Conservation (phyloP, 2,797 vertebrate genomes). For the Crenichthys baileyi region DNA sequence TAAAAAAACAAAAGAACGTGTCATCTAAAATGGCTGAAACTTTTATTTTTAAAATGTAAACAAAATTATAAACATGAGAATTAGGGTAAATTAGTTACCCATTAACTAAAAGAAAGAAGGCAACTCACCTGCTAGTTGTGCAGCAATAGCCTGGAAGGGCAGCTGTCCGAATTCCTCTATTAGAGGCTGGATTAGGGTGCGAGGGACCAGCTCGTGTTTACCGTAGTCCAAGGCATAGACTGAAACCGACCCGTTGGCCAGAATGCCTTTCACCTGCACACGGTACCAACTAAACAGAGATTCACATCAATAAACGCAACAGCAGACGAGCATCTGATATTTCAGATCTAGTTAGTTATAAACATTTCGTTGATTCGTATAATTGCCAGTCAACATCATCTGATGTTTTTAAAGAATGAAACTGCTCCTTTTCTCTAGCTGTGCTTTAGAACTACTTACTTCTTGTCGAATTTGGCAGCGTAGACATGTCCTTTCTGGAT, state of each 20-base stretch:
- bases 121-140: constrained; percentile 89
- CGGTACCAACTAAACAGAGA: constrained; percentile 87
- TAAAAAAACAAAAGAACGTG: background rate
- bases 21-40: background rate
- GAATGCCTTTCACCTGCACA: constrained; percentile 88
- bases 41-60: background rate
- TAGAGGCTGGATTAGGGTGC: constrained; percentile 83
- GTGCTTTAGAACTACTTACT: constrained; percentile 75
- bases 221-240: constrained; percentile 93
- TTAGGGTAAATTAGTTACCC: background rate
- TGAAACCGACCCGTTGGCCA: constrained; percentile 88
- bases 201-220: constrained; percentile 87
- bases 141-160: constrained; percentile 91
- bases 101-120: background rate
- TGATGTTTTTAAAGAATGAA: background rate
- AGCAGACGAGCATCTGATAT: background rate
- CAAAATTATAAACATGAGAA: background rate
- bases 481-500: constrained; percentile 87
- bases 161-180: constrained; percentile 87
- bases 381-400: background rate
- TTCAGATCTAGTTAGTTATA: background rate
- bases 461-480: constrained; percentile 91
- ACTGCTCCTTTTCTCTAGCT: background rate
- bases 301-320: background rate
- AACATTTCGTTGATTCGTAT: background rate